Evolutionary conservation across 2,113 vertebrate species (phyloP).

Genomic region (Pygoscelis adeliae): DNA sequence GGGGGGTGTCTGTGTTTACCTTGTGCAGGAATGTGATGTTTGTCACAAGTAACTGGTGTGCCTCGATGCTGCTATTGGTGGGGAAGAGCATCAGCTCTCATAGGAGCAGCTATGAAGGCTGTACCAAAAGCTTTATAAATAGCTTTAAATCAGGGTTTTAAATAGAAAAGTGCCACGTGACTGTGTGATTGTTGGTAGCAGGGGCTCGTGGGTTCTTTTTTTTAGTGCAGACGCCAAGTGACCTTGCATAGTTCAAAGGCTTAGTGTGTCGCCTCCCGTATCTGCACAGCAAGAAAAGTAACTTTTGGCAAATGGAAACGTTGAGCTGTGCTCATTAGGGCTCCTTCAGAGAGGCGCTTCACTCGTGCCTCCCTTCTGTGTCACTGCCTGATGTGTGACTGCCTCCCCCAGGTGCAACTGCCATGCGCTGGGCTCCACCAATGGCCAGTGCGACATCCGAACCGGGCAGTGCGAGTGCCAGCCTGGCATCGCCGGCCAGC

Average conservation of each 20-base stretch:
- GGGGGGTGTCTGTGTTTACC: background rate
- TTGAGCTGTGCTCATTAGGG: background rate
- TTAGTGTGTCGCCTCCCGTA: background rate
- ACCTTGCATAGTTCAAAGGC: background rate
- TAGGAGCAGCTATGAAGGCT: background rate
- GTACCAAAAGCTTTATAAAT: conserved; percentile 6
- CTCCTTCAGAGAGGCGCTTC: background rate
- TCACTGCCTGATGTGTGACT: background rate
- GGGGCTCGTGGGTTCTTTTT: background rate
- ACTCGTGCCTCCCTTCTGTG: background rate
- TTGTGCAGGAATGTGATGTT: background rate
- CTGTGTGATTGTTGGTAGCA: background rate
- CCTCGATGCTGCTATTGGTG: background rate
- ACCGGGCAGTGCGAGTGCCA: conserved; percentile 95
- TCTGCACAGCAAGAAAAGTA: background rate
- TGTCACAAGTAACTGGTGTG: background rate
- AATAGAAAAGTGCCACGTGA: conserved; percentile 18
- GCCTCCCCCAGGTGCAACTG: conserved; percentile 85
- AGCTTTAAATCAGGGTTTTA: conserved; percentile 35
- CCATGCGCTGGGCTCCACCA: conserved; percentile 88
- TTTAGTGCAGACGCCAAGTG: conserved; percentile 7
- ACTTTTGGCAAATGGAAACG: background rate
- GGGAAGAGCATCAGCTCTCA: background rate
- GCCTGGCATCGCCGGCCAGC: conserved; percentile 86
- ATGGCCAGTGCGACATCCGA: conserved; percentile 89